Conservation (phyloP, 37 sponge, comb jelly and placozoan genomes). For the Corticium candelabrum region DNA sequence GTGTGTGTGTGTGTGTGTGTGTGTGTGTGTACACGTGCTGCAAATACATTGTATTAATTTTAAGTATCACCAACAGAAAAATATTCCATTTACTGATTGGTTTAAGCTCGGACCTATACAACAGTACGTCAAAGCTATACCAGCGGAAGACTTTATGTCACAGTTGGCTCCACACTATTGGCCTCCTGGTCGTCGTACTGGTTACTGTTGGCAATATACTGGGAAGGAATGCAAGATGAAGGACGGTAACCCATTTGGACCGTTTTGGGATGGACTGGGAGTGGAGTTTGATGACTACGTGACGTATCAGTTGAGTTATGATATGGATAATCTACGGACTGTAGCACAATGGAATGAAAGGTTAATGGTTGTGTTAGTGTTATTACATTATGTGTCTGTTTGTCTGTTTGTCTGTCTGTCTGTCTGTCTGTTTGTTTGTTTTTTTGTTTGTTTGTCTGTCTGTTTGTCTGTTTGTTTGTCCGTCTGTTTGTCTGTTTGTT, state of each 20-base stretch:
- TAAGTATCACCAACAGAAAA: no score
- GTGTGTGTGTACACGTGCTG: no score
- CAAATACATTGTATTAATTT: no score
- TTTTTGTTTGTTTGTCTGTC: no score
- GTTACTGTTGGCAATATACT: conserved; percentile 33
- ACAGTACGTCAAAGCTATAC: conserved; percentile 45
- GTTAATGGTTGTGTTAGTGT: conserved; percentile 16
- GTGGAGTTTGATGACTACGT: conserved; percentile 53
- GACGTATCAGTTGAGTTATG: conserved; percentile 30
- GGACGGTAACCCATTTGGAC: conserved; percentile 79
- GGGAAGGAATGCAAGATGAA: conserved; percentile 12
- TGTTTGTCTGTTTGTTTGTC: no score
- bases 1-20: no score
- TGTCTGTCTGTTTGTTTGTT: no score
- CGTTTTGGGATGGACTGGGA: conserved; percentile 63
- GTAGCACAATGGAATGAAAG: conserved; percentile 33
- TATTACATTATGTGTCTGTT: no score
- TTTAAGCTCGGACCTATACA: conserved; percentile 60
- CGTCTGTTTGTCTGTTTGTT: no score
- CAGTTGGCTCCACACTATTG: conserved; percentile 59
- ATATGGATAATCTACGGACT: background rate
- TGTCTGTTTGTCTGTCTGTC: no score
- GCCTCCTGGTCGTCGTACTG: conserved; percentile 60
- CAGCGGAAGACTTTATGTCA: conserved; percentile 62
- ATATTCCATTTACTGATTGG: conserved; percentile 63